Base-by-base conservation (phyloP, 2,888 invertebrate species). In the Luperina nickerlii region DNA sequence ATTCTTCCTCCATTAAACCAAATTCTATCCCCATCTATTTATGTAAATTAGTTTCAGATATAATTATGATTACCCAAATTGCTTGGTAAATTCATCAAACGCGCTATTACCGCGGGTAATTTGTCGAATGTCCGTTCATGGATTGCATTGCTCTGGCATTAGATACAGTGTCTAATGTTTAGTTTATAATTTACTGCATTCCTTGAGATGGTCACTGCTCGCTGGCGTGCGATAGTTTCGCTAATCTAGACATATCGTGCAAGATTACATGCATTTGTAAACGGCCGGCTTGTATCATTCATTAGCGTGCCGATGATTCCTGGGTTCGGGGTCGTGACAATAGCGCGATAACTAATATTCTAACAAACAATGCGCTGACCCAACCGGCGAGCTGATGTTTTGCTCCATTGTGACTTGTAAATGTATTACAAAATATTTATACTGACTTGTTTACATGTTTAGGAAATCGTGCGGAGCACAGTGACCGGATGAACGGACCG, bases 401-500 rank as follows among this genome's bases (percentile, higher is more conserved):
- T 89, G 90, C 90, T 87, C 91, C 90, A 94, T 94, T 94, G 94
- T 94, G 85, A 83, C 90, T 88, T 89, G 89, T 90, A 90, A 91
- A 92, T 90, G 90, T 89, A 91, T 92, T 92, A 91, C 92, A 90
- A 92, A 93, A 94, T 94, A 92, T 94, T 94, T 92, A 92, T 88
- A 90, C 87, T 88, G 78, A 74, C 80, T 84, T 91, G 91, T 93
- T 91, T 92, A 86, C 89, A 87, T 88, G 90, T 89, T 90, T 90
- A 85, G 87, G 83, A 82, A 89, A 88, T 86, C 80, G 83, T 85
- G 86, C 76, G 76, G 74, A 86, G 85, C 77, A 80, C 83, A 74
- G 48, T 78, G 75, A 87, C 88, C 87, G 83, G 85, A 88, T 80
- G 70, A 74, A 65, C 76, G 85, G 68, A 54, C 48, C 62, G 65